These are phyloP conservation scores for Perizoma flavofasciatum DNA, from an alignment of 2,888 invertebrate genomes.

Conservation along the genomic window DNA sequence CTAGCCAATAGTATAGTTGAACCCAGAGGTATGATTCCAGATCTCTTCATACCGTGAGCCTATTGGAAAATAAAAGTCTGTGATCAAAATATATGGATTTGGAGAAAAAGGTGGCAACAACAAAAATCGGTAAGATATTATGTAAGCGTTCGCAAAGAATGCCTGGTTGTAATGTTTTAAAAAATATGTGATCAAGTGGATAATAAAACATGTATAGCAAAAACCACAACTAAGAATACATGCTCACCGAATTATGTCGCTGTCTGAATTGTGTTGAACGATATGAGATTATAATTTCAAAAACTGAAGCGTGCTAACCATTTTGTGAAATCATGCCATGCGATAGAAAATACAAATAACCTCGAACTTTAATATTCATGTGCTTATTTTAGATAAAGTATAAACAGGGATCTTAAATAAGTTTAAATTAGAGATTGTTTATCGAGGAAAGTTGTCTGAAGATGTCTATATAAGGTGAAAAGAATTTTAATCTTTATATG, in stretches of 20 bases:
- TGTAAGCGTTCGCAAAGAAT: too few relatives aligned
- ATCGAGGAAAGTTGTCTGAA: background rate
- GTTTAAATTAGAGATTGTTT: background rate
- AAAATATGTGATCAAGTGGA: background rate
- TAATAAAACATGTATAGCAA: background rate
- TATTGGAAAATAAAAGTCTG: constrained; percentile 70
- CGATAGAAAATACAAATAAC: constrained; percentile 7
- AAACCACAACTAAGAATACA: background rate
- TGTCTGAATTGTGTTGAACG: background rate
- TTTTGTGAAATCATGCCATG: constrained; percentile 22
- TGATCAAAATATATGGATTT: constrained; percentile 74
- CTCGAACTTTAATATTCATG: too few relatives aligned
- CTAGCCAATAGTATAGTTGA: constrained; percentile 54
- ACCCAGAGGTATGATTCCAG: constrained; percentile 52
- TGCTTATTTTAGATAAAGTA: too few relatives aligned
- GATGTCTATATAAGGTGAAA: too few relatives aligned
- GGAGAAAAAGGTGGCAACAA: constrained; percentile 42
- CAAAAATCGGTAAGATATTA: constrained; percentile 17
- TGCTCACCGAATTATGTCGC: constrained; percentile 11
- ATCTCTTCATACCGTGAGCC: constrained; percentile 80
- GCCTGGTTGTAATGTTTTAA: too few relatives aligned
- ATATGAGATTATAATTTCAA: background rate
- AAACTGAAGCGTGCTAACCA: constrained; percentile 16
- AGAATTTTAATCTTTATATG: too few relatives aligned
- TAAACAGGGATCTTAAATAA: too few relatives aligned